Evolutionary conservation across 64 coral and sea anemone species (phyloP).

Genomic region (Pachyseris speciosa): DNA sequence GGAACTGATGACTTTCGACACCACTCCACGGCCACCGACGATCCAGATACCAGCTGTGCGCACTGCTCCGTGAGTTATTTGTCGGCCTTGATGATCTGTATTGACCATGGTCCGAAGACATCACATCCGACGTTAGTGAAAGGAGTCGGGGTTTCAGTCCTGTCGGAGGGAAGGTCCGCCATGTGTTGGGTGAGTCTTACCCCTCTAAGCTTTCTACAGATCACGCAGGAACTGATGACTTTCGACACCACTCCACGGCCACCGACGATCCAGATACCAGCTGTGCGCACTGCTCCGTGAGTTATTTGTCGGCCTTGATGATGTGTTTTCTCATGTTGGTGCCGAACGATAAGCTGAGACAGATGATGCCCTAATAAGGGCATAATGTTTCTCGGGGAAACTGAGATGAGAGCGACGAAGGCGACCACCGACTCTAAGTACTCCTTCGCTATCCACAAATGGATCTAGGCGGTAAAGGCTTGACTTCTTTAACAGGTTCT

Average conservation of each 20-base stretch:
- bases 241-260: not conserved
- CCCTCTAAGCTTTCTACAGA: constrained; percentile 8
- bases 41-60: constrained; percentile 16
- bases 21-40: not conserved
- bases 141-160: not conserved
- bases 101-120: constrained; percentile 2
- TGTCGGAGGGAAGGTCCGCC: constrained; percentile 9
- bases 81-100: constrained; percentile 27
- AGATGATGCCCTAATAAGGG: not conserved
- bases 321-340: not conserved
- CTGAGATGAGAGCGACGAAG: not conserved
- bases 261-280: constrained; percentile 18
- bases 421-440: constrained; percentile 5
- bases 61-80: not conserved
- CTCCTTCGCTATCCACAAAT: not conserved
- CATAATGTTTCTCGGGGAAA: not conserved
- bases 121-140: constrained; percentile 31
- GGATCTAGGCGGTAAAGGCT: not conserved
- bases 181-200: not conserved
- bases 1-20: not conserved
- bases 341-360: not conserved
- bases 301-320: constrained; percentile 30
- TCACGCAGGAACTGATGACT: not conserved
- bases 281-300: not conserved
- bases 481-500: not conserved